phyloP scores from a whole-genome alignment of 2,797 vertebrate species.

The Falco berigora region DNA sequence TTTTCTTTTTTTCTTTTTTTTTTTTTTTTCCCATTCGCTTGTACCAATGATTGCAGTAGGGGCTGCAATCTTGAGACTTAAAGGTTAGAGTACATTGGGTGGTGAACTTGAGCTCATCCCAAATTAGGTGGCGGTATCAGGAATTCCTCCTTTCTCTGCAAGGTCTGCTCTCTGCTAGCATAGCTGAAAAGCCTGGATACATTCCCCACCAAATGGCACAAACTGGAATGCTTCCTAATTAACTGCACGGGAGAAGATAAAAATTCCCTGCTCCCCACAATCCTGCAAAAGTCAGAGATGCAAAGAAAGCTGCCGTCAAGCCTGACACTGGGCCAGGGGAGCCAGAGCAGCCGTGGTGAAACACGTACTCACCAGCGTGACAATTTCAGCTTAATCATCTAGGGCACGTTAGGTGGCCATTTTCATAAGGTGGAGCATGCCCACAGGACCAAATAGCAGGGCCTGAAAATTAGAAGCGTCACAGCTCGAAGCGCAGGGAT shows the following conservation, averaged over 20 bases:
- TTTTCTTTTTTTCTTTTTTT: background rate
- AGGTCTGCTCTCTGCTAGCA: background rate
- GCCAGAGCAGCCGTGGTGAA: background rate
- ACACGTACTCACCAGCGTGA: fast-evolving
- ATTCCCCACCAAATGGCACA: background rate
- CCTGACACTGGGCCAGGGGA: background rate
- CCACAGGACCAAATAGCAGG: background rate
- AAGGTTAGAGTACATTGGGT: background rate
- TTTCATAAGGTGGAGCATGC: background rate
- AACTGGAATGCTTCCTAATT: conserved; percentile 11
- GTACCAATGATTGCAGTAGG: background rate
- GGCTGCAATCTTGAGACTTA: background rate
- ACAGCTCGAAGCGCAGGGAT: conserved; percentile 16
- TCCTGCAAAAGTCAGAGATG: background rate
- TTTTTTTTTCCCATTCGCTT: background rate
- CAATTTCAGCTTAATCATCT: background rate
- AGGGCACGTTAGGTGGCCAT: background rate
- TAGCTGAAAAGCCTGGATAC: background rate
- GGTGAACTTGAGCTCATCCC: background rate
- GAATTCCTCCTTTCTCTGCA: background rate
- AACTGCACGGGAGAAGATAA: background rate
- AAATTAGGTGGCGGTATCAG: background rate
- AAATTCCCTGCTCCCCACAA: background rate
- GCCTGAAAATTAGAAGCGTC: background rate
- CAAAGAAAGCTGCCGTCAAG: background rate